Evolutionary conservation across 2,113 vertebrate species (phyloP).

Genomic region (Anguilla japonica): DNA sequence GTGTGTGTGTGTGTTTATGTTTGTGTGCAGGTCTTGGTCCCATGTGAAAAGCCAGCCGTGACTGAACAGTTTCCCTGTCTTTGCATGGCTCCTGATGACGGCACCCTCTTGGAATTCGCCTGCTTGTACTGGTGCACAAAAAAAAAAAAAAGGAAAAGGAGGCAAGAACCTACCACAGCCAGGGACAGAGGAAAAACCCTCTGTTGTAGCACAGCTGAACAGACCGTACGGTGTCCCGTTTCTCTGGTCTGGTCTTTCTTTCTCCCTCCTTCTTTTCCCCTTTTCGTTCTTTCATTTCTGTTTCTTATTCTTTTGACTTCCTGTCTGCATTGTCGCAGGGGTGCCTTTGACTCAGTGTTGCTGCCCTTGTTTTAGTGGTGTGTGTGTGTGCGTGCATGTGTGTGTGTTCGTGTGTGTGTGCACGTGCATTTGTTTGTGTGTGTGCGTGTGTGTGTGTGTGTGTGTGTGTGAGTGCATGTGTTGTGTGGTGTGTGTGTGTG

Average conservation of each 20-base stretch:
- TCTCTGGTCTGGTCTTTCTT: not conserved
- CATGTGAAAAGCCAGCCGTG: not conserved
- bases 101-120: constrained; percentile 26
- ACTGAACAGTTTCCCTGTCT: constrained; percentile 3
- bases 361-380: constrained; percentile 31
- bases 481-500: no score
- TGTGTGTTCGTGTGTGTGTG: not conserved
- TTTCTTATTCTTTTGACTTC: not conserved
- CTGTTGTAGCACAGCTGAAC: constrained; percentile 22
- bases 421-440: no score
- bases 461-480: no score
- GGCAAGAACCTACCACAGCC: constrained; percentile 25
- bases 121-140: constrained; percentile 26
- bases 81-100: constrained; percentile 16
- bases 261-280: not conserved
- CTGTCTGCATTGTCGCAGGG: not conserved
- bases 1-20: not conserved
- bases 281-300: not conserved
- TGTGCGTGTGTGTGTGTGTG: not conserved
- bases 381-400: constrained; percentile 36
- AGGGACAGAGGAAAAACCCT: constrained; percentile 17
- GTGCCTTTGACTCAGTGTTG: not conserved
- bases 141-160: not conserved
- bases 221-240: constrained; percentile 17
- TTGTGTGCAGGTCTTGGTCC: not conserved